Evolutionary conservation across 2,113 vertebrate species (phyloP).

Genomic region (Hymenochirus boettgeri): DNA sequence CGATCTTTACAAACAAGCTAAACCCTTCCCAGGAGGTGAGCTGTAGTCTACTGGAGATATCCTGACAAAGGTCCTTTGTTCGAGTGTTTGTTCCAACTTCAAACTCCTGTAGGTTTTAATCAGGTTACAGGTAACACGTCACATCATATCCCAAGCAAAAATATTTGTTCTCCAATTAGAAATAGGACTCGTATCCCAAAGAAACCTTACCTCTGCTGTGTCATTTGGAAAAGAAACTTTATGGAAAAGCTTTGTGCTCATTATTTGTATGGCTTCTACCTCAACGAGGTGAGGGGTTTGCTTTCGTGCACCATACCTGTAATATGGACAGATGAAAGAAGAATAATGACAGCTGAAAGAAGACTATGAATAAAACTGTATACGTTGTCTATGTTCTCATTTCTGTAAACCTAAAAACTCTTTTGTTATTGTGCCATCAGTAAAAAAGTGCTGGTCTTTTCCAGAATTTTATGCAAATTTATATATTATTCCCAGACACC

Average conservation of each 20-base stretch:
- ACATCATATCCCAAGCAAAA: background rate
- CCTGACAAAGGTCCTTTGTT: slow-evolving; percentile 73
- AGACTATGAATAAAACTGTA: too few relatives aligned
- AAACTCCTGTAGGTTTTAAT: slow-evolving; percentile 56
- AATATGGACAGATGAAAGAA: background rate
- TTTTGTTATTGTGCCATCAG: too few relatives aligned
- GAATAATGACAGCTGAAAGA: too few relatives aligned
- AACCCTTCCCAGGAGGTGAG: slow-evolving; percentile 83
- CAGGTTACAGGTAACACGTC: background rate
- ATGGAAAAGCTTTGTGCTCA: slow-evolving; percentile 79
- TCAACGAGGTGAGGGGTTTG: slow-evolving; percentile 87
- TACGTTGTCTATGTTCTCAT: too few relatives aligned
- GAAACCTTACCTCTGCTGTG: slow-evolving; percentile 69
- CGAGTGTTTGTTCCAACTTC: slow-evolving; percentile 75
- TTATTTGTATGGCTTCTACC: slow-evolving; percentile 82
- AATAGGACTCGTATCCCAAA: too few relatives aligned
- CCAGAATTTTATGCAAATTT: too few relatives aligned
- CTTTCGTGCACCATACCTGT: slow-evolving; percentile 71
- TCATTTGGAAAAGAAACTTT: slow-evolving; percentile 85
- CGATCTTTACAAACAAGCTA: slow-evolving; percentile 87
- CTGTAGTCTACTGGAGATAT: slow-evolving; percentile 62
- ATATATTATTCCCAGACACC: too few relatives aligned
- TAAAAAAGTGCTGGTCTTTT: too few relatives aligned
- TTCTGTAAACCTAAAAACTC: too few relatives aligned
- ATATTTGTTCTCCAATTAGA: background rate